Conservation (phyloP, 1,140 invertebrate species). For the Drosophila tani region DNA sequence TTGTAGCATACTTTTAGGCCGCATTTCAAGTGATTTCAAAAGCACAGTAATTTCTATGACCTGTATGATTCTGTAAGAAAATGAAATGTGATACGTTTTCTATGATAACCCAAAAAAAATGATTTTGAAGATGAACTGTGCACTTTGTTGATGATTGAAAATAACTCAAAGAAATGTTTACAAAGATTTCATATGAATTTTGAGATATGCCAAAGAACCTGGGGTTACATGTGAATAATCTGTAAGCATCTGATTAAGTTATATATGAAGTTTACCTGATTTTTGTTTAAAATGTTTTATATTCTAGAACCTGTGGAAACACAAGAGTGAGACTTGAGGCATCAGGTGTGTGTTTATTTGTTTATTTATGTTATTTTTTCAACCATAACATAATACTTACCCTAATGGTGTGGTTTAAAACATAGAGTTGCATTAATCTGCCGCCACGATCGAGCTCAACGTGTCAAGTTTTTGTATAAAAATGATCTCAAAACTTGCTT, state of each 20-base stretch:
- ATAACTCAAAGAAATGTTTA: slow-evolving; percentile 3
- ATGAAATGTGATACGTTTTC: neutral
- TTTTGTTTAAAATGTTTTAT: neutral
- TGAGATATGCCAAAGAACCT: neutral
- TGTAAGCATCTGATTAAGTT: slow-evolving; percentile 4
- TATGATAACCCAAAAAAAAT: neutral
- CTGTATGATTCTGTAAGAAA: neutral
- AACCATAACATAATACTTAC: neutral
- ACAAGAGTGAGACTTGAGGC: neutral
- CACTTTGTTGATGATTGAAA: neutral
- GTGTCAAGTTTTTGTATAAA: slow-evolving; percentile 75
- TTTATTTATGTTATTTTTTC: neutral
- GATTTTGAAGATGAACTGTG: neutral
- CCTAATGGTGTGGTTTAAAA: neutral
- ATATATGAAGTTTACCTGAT: neutral
- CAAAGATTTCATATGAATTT: slow-evolving; percentile 2
- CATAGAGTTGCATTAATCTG: neutral
- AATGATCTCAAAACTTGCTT: slow-evolving; percentile 77
- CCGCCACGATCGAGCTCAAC: slow-evolving; percentile 72
- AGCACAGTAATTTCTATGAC: neutral
- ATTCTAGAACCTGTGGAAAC: neutral
- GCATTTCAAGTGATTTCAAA: neutral
- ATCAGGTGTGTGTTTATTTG: neutral
- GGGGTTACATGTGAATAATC: slow-evolving; percentile 5
- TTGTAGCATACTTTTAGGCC: neutral